Evolutionary conservation across 2,113 vertebrate species (phyloP), one percentile per base, ranked within the genome.

Genomic region (Cyphomyrus plagiostoma): DNA sequence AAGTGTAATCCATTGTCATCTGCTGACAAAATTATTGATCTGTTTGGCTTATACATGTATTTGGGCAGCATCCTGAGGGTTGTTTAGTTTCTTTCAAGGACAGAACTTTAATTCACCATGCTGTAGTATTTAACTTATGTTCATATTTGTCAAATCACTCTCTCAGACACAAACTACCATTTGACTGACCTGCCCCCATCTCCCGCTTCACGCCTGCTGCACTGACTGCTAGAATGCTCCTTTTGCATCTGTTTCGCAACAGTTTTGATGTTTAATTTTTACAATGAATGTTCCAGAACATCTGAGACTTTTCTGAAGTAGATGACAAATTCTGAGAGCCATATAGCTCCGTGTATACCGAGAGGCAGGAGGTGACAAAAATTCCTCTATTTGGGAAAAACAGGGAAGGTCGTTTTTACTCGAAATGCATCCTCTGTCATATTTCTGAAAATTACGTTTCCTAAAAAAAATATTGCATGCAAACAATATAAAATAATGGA

Each of bases 1-100:
- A 90, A 90, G 90, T 90, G 82, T 91, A 91, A 91, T 90, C 89
- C 53, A 90, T 89, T 42, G 86, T 90, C 89, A 91, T 92, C 89
- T 87, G 80, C 15, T 82, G 70, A 85, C 84, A 53, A 45, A 39
- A 70, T 86, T 35, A 84, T 91, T 91, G 62, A 92, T 91, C 49
- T 86, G 92, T 91, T 89, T 87, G 87, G 88, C 80, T 89, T 86
- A 89, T 90, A 86, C 70, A 88, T 90, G 70, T 89, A 89, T 92
- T 91, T 89, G 89, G 90, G 86, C 87, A 88, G 70, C 53, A 46
- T 39, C 58, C 26, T 23, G 46, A 89, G 86, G 42, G 86, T 87
- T 87, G 84, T 89, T 90, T 89, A 77, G 74, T 56, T 70, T 42
- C 10, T 87, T 30, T 58, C 56, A 85, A 88, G 50, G 88, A 89